Evolutionary conservation across 2,888 invertebrate species (phyloP).

Genomic region (Enchytraeus crypticus): DNA sequence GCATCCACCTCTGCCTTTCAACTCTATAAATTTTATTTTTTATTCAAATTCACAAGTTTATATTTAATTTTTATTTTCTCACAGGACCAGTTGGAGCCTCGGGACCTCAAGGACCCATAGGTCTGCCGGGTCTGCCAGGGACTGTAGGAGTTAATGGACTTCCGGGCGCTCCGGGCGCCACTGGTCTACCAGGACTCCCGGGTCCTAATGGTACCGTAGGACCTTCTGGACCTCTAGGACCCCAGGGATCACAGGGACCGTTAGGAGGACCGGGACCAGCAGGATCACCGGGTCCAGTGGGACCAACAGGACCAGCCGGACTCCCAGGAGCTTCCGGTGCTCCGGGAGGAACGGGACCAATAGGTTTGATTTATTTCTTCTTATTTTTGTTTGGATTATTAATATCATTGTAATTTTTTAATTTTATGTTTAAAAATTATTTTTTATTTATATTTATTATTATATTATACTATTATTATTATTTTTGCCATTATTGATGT

Average conservation of each 20-base stretch:
- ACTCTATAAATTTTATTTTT: no score
- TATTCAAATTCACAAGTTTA: no score
- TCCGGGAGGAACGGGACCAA: constrained; percentile 26
- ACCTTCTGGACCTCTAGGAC: constrained; percentile 14
- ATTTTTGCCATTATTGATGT: no score
- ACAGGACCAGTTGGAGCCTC: background rate
- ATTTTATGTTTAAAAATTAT: background rate
- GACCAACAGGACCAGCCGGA: background rate
- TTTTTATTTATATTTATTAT: background rate
- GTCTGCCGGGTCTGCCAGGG: constrained; percentile 12
- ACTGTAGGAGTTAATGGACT: constrained; percentile 5
- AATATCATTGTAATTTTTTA: no score
- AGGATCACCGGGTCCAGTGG: background rate
- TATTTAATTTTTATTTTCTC: no score
- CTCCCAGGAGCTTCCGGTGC: background rate
- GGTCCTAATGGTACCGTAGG: no score
- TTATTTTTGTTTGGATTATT: no score
- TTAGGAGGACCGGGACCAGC: background rate
- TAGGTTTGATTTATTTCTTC: constrained; percentile 5
- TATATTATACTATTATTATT: no score
- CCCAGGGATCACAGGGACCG: no score
- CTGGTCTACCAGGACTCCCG: constrained; percentile 16
- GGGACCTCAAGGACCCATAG: constrained; percentile 11
- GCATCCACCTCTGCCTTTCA: no score
- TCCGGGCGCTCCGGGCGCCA: background rate